These are phyloP conservation scores for Merluccius polli DNA, from an alignment of 2,797 vertebrate species.

Conservation along the genomic window DNA sequence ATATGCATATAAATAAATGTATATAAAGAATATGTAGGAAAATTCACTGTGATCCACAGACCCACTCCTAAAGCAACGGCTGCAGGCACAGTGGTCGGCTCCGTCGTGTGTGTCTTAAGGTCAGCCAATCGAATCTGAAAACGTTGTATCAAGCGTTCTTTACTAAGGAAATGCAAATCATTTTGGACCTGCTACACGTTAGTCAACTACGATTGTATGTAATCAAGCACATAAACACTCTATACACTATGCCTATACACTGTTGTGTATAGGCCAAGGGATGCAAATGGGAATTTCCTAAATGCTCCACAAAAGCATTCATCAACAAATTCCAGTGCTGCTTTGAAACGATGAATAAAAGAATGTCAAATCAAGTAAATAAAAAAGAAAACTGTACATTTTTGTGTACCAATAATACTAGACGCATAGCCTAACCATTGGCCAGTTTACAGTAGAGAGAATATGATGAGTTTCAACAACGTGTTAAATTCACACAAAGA, in stretches of 20 bases:
- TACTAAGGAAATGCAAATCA: background rate
- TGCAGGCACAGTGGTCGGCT: background rate
- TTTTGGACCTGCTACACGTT: background rate
- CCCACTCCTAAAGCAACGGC: background rate
- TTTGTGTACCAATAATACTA: background rate
- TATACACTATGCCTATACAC: no score
- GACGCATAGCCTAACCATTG: background rate
- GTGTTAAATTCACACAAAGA: background rate
- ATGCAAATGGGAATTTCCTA: no score
- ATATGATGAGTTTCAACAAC: background rate
- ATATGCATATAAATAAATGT: conserved; percentile 20
- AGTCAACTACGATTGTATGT: background rate
- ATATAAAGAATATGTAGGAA: background rate
- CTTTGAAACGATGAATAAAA: background rate
- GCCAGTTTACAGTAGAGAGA: background rate
- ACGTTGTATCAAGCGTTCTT: background rate
- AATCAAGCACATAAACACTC: background rate
- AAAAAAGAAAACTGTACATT: background rate
- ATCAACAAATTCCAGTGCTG: background rate
- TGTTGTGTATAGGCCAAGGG: no score
- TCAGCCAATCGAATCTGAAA: background rate
- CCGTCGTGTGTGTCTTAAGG: background rate
- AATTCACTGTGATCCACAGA: background rate
- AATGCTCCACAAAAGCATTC: background rate
- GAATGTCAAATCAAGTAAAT: background rate